A percentile compares a stretch with the other conserved stretches of the same genome.
Conservation (phyloP, 37 sponge, comb jelly and placozoan genomes). For the Mnemiopsis leidyi region DNA sequence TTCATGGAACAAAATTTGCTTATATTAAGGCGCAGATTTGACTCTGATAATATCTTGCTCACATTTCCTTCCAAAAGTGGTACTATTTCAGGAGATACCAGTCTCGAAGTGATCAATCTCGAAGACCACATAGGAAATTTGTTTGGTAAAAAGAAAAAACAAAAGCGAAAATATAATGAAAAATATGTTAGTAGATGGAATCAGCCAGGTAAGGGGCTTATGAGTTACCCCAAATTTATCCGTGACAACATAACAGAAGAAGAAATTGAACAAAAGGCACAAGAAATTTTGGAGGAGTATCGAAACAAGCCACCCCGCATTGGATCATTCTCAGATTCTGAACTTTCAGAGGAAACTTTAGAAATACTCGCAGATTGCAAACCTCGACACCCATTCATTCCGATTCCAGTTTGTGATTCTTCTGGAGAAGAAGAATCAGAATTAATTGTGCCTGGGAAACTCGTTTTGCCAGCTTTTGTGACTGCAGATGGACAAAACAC, state of each 20-base stretch:
- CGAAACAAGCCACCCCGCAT: background rate
- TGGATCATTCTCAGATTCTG: conserved; percentile 43
- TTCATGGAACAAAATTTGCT: background rate
- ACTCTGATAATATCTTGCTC: conserved; percentile 14
- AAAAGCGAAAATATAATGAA: background rate
- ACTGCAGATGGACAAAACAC: background rate
- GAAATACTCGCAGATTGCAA: conserved; percentile 14
- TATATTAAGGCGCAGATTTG: background rate
- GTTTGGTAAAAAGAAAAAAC: background rate
- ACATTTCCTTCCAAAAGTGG: conserved; percentile 42
- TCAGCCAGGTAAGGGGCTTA: background rate
- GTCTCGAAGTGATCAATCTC: background rate
- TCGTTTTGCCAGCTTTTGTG: background rate
- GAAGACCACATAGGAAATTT: background rate
- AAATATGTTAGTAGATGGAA: background rate
- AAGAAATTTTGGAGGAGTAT: conserved; percentile 1
- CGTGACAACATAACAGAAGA: background rate
- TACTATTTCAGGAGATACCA: background rate
- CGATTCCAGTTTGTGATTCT: conserved; percentile 8
- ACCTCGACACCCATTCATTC: conserved; percentile 27
- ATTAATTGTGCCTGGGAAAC: background rate
- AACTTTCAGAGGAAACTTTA: conserved; percentile 1
- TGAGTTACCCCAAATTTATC: background rate
- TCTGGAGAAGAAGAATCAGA: background rate
- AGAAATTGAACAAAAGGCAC: conserved; percentile 2